Conservation (phyloP, 2,888 invertebrate genomes). For the Ophraella communa region DNA sequence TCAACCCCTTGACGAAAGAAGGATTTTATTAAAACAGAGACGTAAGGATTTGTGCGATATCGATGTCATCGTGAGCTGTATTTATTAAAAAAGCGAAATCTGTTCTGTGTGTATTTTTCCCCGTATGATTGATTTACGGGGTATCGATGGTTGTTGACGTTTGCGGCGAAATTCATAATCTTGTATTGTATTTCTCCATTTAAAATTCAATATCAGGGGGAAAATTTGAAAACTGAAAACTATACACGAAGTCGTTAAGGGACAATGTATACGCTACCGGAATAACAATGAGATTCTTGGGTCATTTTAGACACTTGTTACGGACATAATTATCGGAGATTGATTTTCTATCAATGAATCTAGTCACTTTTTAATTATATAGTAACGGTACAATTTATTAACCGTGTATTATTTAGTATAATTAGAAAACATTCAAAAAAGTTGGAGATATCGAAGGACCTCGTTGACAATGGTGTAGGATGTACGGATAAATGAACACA, state of each 20-base stretch:
- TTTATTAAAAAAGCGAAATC: constrained; percentile 54
- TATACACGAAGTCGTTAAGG: constrained; percentile 40
- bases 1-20: constrained; percentile 30
- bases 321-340: constrained; percentile 11
- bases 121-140: constrained; percentile 54
- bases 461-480: constrained; percentile 52
- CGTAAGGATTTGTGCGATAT: constrained; percentile 42
- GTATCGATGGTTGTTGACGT: constrained; percentile 57
- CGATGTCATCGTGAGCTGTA: constrained; percentile 45
- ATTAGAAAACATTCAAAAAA: not conserved
- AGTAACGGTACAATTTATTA: not conserved
- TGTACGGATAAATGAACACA: constrained; percentile 58
- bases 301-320: constrained; percentile 35
- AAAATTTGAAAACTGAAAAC: constrained; percentile 51
- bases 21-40: constrained; percentile 50
- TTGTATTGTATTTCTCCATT: constrained; percentile 50
- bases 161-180: constrained; percentile 56
- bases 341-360: not conserved
- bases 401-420: constrained; percentile 3
- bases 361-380: not conserved
- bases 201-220: constrained; percentile 54
- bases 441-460: constrained; percentile 21
- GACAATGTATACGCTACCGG: constrained; percentile 27
- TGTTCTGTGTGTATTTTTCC: constrained; percentile 17
- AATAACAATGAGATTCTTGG: constrained; percentile 35